Evolutionary conservation across 2,888 invertebrate genomes (phyloP), one percentile per base, ranked within the genome.

Genomic region (Drosophila antonietae): DNA sequence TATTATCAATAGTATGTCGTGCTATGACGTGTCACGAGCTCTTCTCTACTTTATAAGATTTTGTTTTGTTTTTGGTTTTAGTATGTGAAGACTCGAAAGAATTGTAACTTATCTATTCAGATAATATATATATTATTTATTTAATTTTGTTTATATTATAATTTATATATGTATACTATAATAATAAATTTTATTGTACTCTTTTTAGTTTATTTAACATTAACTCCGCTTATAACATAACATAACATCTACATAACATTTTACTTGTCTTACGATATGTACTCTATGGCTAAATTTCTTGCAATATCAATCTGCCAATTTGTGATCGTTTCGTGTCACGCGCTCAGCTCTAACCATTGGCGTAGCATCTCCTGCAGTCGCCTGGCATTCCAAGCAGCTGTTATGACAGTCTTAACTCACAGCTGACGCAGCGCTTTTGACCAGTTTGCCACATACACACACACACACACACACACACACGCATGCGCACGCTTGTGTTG

Each of bases 331-430:
- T 28, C 49, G 52, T 65, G 60, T 61, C 78, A 58, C 66, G 78
- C 46, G 18, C 9, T 8, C 59, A 43, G 31, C 59, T 15, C 56
- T 20, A 43, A 15, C 51, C 8, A 10, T 8, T 4, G n/a, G 37
- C 51, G 35, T 4, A 4, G 41, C 35, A 37, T 33, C 58, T 47
- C 68, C 53, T 67, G 55, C 46, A 47, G 41, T 55, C 23, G 41
- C 41, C 67, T 43, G 47, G 51, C 58, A 44, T 61, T 39, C 47
- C 57, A 28, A 41, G 47, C 74, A 57, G 57, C 74, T 71, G 60
- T 78, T 75, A 78, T 75, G 75, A 75, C 63, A 78, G 59, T 44
- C 78, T 41, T 60, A 20, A 52, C 56, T 60, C 59, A 74, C 78
- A 78, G 79, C 79, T 78, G 78, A 78, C 67, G 61, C 51, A 71